These are phyloP conservation scores for Musca domestica DNA, from an alignment of 1,140 invertebrate species.

Conservation along the genomic window DNA sequence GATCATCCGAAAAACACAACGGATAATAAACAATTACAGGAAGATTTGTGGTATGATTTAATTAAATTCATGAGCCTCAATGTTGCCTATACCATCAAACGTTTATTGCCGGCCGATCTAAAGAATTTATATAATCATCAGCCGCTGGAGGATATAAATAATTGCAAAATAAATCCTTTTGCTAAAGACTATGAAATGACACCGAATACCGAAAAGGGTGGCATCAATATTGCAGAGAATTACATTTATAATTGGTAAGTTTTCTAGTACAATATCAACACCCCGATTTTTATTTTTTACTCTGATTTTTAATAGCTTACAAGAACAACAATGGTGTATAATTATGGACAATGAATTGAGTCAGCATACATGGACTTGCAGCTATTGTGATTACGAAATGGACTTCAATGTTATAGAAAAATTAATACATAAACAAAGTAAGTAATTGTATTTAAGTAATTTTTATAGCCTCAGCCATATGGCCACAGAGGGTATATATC, in stretches of 20 bases:
- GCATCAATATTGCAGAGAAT: constrained; percentile 76
- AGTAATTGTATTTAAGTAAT: too few relatives aligned
- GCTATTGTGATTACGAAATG: constrained; percentile 56
- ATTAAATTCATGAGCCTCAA: constrained; percentile 75
- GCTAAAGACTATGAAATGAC: constrained; percentile 61
- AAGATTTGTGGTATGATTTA: constrained; percentile 63
- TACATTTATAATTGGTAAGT: constrained; percentile 83
- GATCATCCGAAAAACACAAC: constrained; percentile 5
- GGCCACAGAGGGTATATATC: too few relatives aligned
- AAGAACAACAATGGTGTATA: constrained; percentile 63
- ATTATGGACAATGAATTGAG: constrained; percentile 58
- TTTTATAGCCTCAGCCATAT: too few relatives aligned
- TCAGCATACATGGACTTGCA: constrained; percentile 60
- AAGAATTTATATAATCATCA: constrained; percentile 65
- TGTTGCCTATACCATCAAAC: constrained; percentile 78
- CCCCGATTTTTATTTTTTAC: too few relatives aligned
- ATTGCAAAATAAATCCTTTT: constrained; percentile 69
- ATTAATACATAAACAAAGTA: constrained; percentile 56
- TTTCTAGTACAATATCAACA: constrained; percentile 19
- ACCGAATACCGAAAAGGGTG: constrained; percentile 74
- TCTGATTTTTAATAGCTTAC: constrained; percentile 41
- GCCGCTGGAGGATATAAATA: constrained; percentile 42
- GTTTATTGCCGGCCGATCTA: constrained; percentile 82
- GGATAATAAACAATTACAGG: neutral
- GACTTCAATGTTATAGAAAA: constrained; percentile 61